Base-by-base conservation (phyloP, 1,140 invertebrate genomes). In the Lordiphosa collinella region DNA sequence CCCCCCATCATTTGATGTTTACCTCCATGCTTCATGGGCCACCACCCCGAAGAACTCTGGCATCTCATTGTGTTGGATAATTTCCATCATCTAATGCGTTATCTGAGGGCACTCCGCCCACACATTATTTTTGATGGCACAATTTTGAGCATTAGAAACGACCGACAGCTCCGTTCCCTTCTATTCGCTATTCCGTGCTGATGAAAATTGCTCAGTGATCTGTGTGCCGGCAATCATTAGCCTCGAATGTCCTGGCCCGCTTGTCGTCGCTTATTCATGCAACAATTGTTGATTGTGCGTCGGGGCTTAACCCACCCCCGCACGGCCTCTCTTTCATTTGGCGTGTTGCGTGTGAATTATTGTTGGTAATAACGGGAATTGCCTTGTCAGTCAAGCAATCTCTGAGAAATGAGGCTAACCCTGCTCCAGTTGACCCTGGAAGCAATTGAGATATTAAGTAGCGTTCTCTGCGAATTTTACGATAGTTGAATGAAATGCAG, bases 51-150 rank as follows among this genome's bases (percentile, higher is more conserved):
- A 29, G 8, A 29, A 8, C 16, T 10, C 16, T 40, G 14, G 37
- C 8, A 40, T 14, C 12, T 35, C 52, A 66, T 66, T 66, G 63
- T 66, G 37, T 52, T 35, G 38, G 54, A 50, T 58, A 66, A 66
- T 66, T 66, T 66, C 62, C 63, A 66, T 66, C 63, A 66, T 66
- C 62, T 58, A 66, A 66, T 64, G 59, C 63, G 32, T 66, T 66
- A 66, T 66, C 63, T 66, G 38, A 11, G 18, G 18, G 35, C 10
- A 44, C 56, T 38, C 75, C 56, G 53, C 60, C 76, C 41, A 56
- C 35, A 11, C 76, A 84, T 82, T 82, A 82, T 54, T 55, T 84
- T 84, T 82, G 72, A 82, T 82, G 78, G 78, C 71, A 84, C 67
- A 84, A 82, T 82, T 82, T 82, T 67, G 52, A 67, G 62, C 75